A percentile compares a stretch with the other conserved stretches of the same genome.
Conservation (phyloP, 2,888 invertebrate species). For the Uloborus plumipes region DNA sequence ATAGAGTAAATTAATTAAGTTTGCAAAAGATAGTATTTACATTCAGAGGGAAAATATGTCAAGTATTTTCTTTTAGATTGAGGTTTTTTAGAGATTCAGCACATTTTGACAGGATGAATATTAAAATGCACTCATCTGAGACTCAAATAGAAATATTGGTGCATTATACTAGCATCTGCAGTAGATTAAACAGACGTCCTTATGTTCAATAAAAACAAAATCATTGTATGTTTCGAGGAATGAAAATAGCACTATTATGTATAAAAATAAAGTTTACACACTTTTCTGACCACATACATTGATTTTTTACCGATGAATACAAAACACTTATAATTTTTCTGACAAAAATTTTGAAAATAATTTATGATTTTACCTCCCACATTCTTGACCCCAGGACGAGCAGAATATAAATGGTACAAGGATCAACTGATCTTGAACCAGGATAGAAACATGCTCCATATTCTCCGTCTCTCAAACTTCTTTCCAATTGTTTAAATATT, state of each 20-base stretch:
- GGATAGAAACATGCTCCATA: slow-evolving; percentile 65
- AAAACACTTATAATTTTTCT: not conserved
- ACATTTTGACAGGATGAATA: no score
- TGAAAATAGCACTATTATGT: not conserved
- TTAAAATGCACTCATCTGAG: no score
- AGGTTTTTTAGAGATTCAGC: no score
- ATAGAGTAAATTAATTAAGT: no score
- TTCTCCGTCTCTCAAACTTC: slow-evolving; percentile 64
- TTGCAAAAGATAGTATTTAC: no score
- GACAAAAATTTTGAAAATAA: not conserved
- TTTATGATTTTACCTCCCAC: slow-evolving; percentile 56
- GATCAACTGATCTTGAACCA: slow-evolving; percentile 51
- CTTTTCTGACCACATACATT: no score
- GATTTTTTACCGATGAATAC: not conserved
- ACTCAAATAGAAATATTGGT: no score
- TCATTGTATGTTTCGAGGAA: not conserved
- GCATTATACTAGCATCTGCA: no score
- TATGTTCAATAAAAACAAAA: not conserved
- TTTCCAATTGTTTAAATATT: slow-evolving; percentile 62
- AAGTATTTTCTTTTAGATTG: no score
- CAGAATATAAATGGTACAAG: slow-evolving; percentile 60
- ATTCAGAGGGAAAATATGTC: no score
- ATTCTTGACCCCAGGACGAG: slow-evolving; percentile 64
- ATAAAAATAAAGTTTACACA: not conserved
- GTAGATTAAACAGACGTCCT: no score